These are phyloP conservation scores for Phalacrocorax carbo DNA, from an alignment of 2,113 vertebrate species.

Conservation along the genomic window DNA sequence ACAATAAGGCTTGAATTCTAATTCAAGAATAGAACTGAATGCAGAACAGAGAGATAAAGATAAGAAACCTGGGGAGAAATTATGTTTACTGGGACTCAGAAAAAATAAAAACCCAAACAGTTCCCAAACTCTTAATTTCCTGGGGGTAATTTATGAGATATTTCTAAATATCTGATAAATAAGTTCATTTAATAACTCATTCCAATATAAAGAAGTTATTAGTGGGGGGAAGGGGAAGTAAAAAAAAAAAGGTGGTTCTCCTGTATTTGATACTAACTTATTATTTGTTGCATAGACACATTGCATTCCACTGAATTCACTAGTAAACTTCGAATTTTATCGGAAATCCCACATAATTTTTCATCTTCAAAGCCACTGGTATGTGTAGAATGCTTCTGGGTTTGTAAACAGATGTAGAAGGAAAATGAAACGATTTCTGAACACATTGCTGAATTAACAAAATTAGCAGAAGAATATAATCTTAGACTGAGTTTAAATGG, in stretches of 20 bases:
- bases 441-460: neutral
- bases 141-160: neutral
- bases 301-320: neutral
- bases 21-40: neutral
- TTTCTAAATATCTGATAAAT: neutral
- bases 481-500: neutral
- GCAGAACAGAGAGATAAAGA: neutral
- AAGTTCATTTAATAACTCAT: neutral
- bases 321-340: neutral
- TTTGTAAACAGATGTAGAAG: neutral
- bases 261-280: neutral
- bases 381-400: neutral
- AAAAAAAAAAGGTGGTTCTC: neutral
- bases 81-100: neutral
- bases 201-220: neutral
- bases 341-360: neutral
- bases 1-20: neutral
- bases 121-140: neutral
- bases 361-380: neutral
- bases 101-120: neutral
- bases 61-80: neutral
- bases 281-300: neutral
- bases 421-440: neutral
- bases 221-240: fast-evolving
- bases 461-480: neutral